phyloP scores from a whole-genome alignment of 2,113 vertebrate species.

The Capricornis sumatraensis region DNA sequence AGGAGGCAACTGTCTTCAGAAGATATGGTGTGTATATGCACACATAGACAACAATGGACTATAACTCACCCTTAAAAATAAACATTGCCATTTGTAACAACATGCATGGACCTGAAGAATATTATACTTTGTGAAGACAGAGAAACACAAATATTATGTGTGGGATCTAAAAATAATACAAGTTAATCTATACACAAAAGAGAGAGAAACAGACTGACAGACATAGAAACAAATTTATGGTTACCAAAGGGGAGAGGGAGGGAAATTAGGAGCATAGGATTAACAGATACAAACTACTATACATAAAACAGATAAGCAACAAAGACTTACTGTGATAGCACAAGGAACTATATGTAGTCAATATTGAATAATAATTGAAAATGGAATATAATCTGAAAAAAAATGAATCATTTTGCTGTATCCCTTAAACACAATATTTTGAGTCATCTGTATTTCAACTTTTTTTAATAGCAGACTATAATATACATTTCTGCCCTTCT shows the following conservation, averaged over 20 bases:
- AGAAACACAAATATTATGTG: background rate
- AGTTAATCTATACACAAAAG: background rate
- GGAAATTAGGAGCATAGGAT: background rate
- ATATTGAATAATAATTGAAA: background rate
- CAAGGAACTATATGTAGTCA: background rate
- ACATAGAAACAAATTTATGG: background rate
- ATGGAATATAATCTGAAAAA: background rate
- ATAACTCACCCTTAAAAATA: background rate
- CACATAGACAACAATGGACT: background rate
- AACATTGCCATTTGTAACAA: background rate
- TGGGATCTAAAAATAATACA: background rate
- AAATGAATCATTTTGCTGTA: background rate
- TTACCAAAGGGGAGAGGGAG: background rate
- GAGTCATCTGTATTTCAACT: background rate
- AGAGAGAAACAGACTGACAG: background rate
- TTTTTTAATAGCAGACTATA: background rate
- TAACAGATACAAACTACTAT: background rate
- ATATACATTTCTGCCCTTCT: background rate
- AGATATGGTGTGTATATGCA: background rate
- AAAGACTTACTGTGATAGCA: background rate
- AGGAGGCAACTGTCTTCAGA: background rate
- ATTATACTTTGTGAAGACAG: background rate
- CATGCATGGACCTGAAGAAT: background rate
- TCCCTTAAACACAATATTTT: background rate
- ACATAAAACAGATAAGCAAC: background rate